Base-by-base conservation (phyloP, 1,140 invertebrate species). In the Drosophila kurseongensis region DNA sequence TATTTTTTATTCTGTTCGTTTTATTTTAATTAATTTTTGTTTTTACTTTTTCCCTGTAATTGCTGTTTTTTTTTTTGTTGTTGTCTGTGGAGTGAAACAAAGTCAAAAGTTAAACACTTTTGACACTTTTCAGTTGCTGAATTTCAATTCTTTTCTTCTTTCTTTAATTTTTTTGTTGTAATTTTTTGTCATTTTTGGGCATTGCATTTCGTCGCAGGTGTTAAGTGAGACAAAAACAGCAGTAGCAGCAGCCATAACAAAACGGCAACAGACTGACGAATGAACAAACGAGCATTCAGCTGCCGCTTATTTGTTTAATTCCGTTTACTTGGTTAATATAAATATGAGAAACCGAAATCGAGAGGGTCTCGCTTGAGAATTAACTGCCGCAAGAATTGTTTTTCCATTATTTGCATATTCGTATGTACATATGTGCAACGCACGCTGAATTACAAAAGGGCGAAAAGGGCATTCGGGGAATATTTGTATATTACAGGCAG, bases 131-230 rank as follows among this genome's bases (percentile, higher is more conserved):
- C 65, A 50, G 27, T 48, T 29, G 41, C 62, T 65, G 65, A 68
- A 66, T 66, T 67, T 68, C 32, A 52, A 67, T 67, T 14, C 23
- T 45, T 29, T 32, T 16, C 10, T 12, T 32, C 14, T 44, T 27
- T 58, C 9, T 27, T 44, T 18, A 1, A 13, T 16, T 5, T n/a
- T 4, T 27, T n/a, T 55, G 4, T 29, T 29, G 6, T 29, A 29
- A 29, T 29, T 27, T 13, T 13, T 55, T 55, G 14, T 58, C n/a
- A 55, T 62, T 75, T 80, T 75, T 51, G 56, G 72, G 45, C 56
- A 66, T 32, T 81, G 73, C 78, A 80, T 38, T 69, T 59, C 47
- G 63, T 59, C 47, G 63, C 78, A 80, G 78, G 78, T 80, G 78
- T 81, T 76, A 65, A 81, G 63, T 41, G 42, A 51, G 12, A 42